Conservation (phyloP, 2,888 invertebrate species). For the Drosophila meridiana region DNA sequence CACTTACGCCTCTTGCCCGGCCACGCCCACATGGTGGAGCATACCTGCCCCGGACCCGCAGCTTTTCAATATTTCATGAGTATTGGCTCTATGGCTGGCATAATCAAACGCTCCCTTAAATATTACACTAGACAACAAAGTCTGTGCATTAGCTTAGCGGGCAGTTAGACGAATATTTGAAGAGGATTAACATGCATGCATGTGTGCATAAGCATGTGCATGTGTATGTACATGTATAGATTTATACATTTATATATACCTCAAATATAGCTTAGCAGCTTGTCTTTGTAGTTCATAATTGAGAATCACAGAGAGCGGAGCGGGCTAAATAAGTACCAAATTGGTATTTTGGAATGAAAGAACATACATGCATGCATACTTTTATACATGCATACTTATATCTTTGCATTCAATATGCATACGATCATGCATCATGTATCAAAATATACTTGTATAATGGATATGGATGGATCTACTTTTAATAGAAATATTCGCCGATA, state of each 20-base stretch:
- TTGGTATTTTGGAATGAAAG: too few species aligned
- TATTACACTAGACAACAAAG: conserved; percentile 55
- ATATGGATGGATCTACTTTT: too few species aligned
- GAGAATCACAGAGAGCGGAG: not conserved
- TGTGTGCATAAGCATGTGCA: not conserved
- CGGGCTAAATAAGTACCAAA: too few species aligned
- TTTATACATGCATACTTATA: too few species aligned
- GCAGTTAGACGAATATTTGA: not conserved
- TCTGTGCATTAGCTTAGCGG: not conserved
- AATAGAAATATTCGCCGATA: too few species aligned
- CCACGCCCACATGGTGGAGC: conserved; percentile 35
- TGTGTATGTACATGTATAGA: not conserved
- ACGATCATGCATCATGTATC: too few species aligned
- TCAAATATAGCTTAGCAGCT: too few species aligned
- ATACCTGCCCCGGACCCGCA: conserved; percentile 51
- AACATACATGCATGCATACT: too few species aligned
- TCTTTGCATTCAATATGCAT: too few species aligned
- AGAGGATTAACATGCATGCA: not conserved
- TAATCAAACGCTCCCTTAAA: conserved; percentile 66
- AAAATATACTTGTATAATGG: too few species aligned
- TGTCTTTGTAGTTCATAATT: not conserved
- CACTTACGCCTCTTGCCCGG: conserved; percentile 31
- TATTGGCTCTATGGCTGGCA: conserved; percentile 66
- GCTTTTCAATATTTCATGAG: conserved; percentile 77
- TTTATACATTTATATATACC: too few species aligned